These are phyloP conservation scores for Chondrosia reniformis DNA, from an alignment of 37 sponge, comb jelly and placozoan species.

Conservation along the genomic window DNA sequence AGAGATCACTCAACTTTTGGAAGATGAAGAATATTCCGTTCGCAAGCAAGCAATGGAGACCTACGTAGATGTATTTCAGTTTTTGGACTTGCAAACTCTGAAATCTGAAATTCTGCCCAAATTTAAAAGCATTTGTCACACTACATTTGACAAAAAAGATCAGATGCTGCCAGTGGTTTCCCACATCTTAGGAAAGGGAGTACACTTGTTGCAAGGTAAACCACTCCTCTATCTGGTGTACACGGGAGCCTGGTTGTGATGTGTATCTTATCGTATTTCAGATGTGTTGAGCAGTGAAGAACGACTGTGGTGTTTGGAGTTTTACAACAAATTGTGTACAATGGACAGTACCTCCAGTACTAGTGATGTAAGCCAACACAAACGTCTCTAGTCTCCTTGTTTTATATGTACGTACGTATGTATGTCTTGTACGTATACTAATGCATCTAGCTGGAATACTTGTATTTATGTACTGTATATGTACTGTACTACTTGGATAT, in stretches of 20 bases:
- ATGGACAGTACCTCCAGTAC: not conserved
- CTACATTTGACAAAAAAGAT: not conserved
- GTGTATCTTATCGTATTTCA: not conserved
- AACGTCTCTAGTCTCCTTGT: not conserved
- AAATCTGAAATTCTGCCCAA: not conserved
- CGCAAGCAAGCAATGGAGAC: conserved; percentile 46
- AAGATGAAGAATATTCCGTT: conserved; percentile 59
- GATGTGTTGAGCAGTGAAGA: not conserved
- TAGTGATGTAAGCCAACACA: not conserved
- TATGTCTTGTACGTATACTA: not conserved
- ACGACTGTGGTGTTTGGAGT: not conserved
- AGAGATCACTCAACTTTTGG: conserved; percentile 41
- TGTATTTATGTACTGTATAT: not conserved
- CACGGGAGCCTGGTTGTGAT: not conserved
- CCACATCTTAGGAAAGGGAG: not conserved
- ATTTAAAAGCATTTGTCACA: not conserved
- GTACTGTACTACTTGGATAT: not conserved
- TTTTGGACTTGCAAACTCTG: conserved; percentile 2
- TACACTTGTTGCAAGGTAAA: not conserved
- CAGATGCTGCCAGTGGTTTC: not conserved
- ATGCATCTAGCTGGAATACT: not conserved
- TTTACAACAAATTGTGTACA: not conserved
- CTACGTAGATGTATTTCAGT: conserved; percentile 30
- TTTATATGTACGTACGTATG: not conserved
- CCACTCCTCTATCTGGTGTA: not conserved